Percentiles rank a stretch among this genome's conserved stretches.
These are phyloP conservation scores for Mythimna ferrago DNA, from an alignment of 2,888 invertebrate genomes.

Conservation along the genomic window DNA sequence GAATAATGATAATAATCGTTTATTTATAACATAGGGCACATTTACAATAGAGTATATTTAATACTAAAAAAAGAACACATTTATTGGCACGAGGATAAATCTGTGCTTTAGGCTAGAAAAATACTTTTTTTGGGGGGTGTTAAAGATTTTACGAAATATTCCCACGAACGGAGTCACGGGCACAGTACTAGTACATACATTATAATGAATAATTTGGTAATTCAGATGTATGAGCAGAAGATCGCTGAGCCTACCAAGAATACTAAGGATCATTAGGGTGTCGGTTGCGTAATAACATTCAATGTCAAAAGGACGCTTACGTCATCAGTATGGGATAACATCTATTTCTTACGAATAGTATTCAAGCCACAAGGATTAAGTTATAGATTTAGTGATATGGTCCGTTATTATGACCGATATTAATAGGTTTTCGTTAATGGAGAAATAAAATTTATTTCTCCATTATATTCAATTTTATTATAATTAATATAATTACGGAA, in stretches of 20 bases:
- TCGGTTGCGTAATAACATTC: conserved; percentile 1
- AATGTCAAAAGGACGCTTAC: conserved; percentile 9
- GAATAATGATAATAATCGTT: too few relatives aligned
- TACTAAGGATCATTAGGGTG: background rate
- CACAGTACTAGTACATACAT: background rate
- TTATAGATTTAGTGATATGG: conserved; percentile 5
- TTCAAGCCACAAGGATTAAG: conserved; percentile 8
- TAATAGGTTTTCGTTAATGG: background rate
- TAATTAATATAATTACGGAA: background rate
- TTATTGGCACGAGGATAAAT: too few relatives aligned
- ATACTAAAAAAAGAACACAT: too few relatives aligned
- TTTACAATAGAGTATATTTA: too few relatives aligned
- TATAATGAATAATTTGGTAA: conserved; percentile 6
- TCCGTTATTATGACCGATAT: background rate
- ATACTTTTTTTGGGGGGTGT: too few relatives aligned
- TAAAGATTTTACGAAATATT: too few relatives aligned
- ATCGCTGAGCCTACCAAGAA: background rate
- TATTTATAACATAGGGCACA: too few relatives aligned
- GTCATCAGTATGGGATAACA: background rate
- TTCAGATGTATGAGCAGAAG: background rate
- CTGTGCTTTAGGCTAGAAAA: too few relatives aligned
- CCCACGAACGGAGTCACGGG: too few relatives aligned
- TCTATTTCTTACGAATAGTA: background rate
- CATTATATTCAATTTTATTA: background rate
- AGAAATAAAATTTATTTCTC: background rate